Evolutionary conservation across 2,888 invertebrate species (phyloP).

Genomic region (Theristus sp.): DNA sequence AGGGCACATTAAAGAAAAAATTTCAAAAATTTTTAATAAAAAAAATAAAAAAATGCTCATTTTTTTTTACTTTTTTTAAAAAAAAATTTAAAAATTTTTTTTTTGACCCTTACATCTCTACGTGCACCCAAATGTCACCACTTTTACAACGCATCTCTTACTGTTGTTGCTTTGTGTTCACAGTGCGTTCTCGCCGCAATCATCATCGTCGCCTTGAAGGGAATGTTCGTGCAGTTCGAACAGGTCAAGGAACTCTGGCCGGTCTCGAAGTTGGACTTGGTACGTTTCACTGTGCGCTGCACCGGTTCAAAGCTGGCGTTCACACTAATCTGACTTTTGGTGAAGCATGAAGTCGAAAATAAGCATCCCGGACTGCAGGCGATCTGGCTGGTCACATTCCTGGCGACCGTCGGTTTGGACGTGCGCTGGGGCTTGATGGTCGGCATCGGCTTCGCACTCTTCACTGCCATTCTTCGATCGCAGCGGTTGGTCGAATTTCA

Average conservation of each 20-base stretch:
- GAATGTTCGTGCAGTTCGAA: slow-evolving; percentile 44
- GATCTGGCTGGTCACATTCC: slow-evolving; percentile 61
- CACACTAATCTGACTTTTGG: no score
- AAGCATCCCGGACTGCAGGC: slow-evolving; percentile 22
- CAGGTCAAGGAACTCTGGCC: slow-evolving; percentile 53
- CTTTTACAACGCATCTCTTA: no score
- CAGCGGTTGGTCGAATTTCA: slow-evolving; percentile 26
- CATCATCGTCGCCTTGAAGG: slow-evolving; percentile 32
- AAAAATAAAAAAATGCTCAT: no score
- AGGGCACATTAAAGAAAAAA: no score
- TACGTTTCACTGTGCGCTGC: slow-evolving; percentile 20
- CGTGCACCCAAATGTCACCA: no score
- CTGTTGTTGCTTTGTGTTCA: background rate
- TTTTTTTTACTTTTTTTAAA: no score
- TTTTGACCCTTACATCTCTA: no score
- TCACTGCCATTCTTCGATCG: slow-evolving; percentile 49
- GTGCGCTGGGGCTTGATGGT: slow-evolving; percentile 60
- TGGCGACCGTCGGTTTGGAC: slow-evolving; percentile 52
- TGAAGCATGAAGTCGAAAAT: no score
- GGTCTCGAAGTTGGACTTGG: slow-evolving; percentile 54
- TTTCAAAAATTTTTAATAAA: no score
- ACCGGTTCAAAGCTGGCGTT: no score
- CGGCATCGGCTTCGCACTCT: slow-evolving; percentile 52
- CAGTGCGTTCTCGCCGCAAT: slow-evolving; percentile 30
- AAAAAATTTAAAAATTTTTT: no score